Percentiles rank a stretch among this genome's conserved stretches.
phyloP scores from a whole-genome alignment of 2,888 invertebrate genomes.

The Tiliacea citrago region DNA sequence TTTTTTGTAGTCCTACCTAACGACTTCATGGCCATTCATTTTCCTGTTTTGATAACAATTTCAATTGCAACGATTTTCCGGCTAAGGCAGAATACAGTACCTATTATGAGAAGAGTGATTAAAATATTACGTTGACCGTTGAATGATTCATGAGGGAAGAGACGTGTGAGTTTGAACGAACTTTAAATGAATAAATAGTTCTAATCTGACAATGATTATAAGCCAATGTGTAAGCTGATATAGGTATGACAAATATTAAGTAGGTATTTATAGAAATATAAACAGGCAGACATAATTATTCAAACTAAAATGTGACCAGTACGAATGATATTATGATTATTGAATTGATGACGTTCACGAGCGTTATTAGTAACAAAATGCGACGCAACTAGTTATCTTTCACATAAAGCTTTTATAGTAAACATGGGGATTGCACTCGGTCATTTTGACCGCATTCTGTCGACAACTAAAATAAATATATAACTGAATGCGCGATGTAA shows the following conservation, averaged over 20 bases:
- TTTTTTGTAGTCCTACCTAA: slow-evolving; percentile 23
- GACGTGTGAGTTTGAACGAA: slow-evolving; percentile 36
- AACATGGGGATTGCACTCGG: slow-evolving; percentile 57
- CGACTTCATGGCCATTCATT: slow-evolving; percentile 26
- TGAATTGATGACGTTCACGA: slow-evolving; percentile 43
- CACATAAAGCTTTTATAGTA: slow-evolving; percentile 59
- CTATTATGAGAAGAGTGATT: slow-evolving; percentile 28
- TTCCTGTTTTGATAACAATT: slow-evolving; percentile 53
- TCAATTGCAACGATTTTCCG: slow-evolving; percentile 41
- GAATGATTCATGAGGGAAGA: slow-evolving; percentile 32
- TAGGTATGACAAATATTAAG: slow-evolving; percentile 45
- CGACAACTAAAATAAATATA: slow-evolving; percentile 27
- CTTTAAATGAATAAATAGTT: slow-evolving; percentile 32
- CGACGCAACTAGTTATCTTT: slow-evolving; percentile 57
- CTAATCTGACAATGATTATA: slow-evolving; percentile 48
- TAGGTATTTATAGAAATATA: slow-evolving; percentile 33
- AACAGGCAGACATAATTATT: slow-evolving; percentile 45
- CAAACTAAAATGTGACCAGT: slow-evolving; percentile 42
- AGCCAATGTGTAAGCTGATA: slow-evolving; percentile 62
- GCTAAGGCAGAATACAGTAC: slow-evolving; percentile 49
- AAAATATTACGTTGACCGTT: slow-evolving; percentile 34
- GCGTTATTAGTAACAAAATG: slow-evolving; percentile 62
- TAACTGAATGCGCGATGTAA: slow-evolving; percentile 34
- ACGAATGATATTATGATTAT: slow-evolving; percentile 32
- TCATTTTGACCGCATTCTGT: slow-evolving; percentile 62